Evolutionary conservation across 2,888 invertebrate genomes (phyloP).

Genomic region (Clostera curtula): DNA sequence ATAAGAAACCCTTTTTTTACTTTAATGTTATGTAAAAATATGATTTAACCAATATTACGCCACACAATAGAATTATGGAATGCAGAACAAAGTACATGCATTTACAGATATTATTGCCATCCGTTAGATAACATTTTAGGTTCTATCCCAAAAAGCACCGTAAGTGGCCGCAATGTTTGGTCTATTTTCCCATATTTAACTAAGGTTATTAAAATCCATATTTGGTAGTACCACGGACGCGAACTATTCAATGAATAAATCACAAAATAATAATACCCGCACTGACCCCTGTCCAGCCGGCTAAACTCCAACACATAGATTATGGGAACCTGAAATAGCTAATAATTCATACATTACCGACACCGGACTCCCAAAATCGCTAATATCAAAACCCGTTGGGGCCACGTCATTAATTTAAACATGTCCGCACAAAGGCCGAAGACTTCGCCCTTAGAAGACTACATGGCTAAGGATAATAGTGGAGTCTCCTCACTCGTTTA

Average conservation of each 20-base stretch:
- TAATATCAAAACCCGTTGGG: constrained; percentile 54
- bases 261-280: constrained; percentile 15
- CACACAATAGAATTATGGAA: no score
- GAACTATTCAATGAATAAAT: constrained; percentile 12
- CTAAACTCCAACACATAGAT: constrained; percentile 32
- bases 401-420: constrained; percentile 41
- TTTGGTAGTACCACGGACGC: no score
- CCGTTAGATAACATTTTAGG: no score
- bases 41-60: no score
- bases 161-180: no score
- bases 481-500: constrained; percentile 64
- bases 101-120: no score
- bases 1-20: no score
- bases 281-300: constrained; percentile 22
- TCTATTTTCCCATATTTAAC: no score
- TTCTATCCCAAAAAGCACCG: no score
- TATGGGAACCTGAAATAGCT: constrained; percentile 56
- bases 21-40: no score
- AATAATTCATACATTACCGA: constrained; percentile 68
- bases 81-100: no score
- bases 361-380: constrained; percentile 39
- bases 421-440: constrained; percentile 53
- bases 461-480: constrained; percentile 45
- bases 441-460: constrained; percentile 47
- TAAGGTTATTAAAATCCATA: no score